Evolutionary conservation across 2,113 vertebrate species (phyloP).

Genomic region (Mugil cephalus): DNA sequence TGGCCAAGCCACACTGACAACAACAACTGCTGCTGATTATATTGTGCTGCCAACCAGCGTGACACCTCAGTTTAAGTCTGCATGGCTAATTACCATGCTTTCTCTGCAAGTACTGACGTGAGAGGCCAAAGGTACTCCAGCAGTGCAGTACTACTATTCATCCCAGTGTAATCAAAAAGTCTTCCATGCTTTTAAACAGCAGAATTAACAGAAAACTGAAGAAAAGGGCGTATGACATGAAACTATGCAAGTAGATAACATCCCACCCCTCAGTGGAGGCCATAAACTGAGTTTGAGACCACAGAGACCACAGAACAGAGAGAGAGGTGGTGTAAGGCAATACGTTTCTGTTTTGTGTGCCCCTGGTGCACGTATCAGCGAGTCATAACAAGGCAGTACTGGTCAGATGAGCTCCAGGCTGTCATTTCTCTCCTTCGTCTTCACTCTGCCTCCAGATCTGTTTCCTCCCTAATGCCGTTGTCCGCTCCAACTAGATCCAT

Average conservation of each 20-base stretch:
- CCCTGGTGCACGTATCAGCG: slow-evolving; percentile 73
- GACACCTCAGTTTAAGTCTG: background rate
- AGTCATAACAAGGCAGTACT: slow-evolving; percentile 77
- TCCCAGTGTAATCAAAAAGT: background rate
- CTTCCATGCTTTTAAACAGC: slow-evolving; percentile 22
- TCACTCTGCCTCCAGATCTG: slow-evolving; percentile 72
- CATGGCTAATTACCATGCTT: background rate
- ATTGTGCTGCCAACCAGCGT: background rate
- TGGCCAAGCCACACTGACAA: background rate
- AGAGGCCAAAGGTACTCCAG: background rate
- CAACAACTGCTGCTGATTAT: slow-evolving; percentile 15
- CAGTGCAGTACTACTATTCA: too few relatives aligned
- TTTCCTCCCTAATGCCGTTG: slow-evolving; percentile 72
- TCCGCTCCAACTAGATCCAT: slow-evolving; percentile 67
- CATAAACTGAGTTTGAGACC: slow-evolving; percentile 65
- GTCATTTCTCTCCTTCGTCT: slow-evolving; percentile 78
- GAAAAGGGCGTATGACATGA: slow-evolving; percentile 32
- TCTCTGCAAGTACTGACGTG: background rate
- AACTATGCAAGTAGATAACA: slow-evolving; percentile 43
- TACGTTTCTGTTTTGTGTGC: slow-evolving; percentile 76
- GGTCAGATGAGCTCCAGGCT: slow-evolving; percentile 77
- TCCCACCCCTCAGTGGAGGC: slow-evolving; percentile 48
- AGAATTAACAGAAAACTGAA: slow-evolving; percentile 24
- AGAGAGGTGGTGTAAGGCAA: slow-evolving; percentile 71
- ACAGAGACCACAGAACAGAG: slow-evolving; percentile 64